These are phyloP conservation scores for Nymphalis polychloros DNA, from an alignment of 2,888 invertebrate genomes.

Conservation along the genomic window DNA sequence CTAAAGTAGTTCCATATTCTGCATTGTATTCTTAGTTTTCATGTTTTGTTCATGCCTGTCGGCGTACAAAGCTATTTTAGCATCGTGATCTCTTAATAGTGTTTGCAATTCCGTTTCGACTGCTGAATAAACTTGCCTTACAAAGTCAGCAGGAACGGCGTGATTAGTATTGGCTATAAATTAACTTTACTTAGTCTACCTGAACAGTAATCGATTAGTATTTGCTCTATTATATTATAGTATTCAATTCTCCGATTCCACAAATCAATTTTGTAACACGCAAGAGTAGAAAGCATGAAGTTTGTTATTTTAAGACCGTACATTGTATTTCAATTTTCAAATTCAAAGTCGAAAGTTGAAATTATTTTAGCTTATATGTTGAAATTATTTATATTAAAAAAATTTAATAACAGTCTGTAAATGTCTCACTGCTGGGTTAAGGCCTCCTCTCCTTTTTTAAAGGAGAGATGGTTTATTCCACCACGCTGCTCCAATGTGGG, in stretches of 20 bases:
- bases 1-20: slow-evolving; percentile 45
- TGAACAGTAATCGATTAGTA: slow-evolving; percentile 6
- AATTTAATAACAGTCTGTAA: too few species aligned
- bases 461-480: too few species aligned
- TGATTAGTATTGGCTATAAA: slow-evolving; percentile 26
- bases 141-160: slow-evolving; percentile 43
- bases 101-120: slow-evolving; percentile 59
- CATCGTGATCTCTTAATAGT: slow-evolving; percentile 74
- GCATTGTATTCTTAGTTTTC: slow-evolving; percentile 55
- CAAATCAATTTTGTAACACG: neutral
- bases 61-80: slow-evolving; percentile 65
- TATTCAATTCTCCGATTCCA: neutral
- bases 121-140: slow-evolving; percentile 51
- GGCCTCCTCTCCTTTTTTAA: too few species aligned
- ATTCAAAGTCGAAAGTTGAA: neutral
- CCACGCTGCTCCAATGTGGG: too few species aligned
- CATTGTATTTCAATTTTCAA: too few species aligned
- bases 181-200: slow-evolving; percentile 18
- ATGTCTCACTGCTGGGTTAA: too few species aligned
- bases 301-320: neutral
- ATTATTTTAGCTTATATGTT: too few species aligned
- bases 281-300: neutral
- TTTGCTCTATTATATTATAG: slow-evolving; percentile 2
- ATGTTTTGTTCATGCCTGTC: slow-evolving; percentile 56
- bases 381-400: too few species aligned